phyloP scores from a whole-genome alignment of 2,797 vertebrate genomes.

The Cyprinodon diabolis region DNA sequence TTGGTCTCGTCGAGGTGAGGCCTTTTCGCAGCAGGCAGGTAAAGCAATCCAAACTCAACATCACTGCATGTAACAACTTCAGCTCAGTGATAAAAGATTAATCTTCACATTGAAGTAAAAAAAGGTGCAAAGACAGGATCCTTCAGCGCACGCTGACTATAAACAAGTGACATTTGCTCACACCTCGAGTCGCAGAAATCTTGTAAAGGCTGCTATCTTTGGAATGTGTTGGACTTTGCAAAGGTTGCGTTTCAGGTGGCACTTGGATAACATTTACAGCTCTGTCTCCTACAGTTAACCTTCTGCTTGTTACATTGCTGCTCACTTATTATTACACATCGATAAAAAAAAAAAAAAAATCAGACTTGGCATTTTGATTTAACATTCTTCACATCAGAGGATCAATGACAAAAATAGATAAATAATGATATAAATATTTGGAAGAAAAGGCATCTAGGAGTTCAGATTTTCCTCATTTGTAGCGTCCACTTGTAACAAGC shows the following conservation, averaged over 20 bases:
- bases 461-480: constrained; percentile 31
- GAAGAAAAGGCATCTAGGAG: constrained; percentile 59
- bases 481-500: constrained; percentile 28
- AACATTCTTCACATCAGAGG: constrained; percentile 44
- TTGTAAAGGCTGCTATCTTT: constrained; percentile 64
- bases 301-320: constrained; percentile 17
- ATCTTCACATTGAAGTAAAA: constrained; percentile 53
- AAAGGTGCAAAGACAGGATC: constrained; percentile 5
- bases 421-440: constrained; percentile 83
- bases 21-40: constrained; percentile 11
- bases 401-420: constrained; percentile 66
- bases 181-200: constrained; percentile 24
- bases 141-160: constrained; percentile 16
- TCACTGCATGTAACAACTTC: constrained; percentile 48
- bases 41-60: constrained; percentile 29
- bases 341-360: constrained; percentile 1
- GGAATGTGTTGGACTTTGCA: constrained; percentile 74
- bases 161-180: constrained; percentile 24
- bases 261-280: constrained; percentile 60
- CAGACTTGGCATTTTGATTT: constrained; percentile 49
- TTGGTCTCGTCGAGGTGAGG: constrained; percentile 17
- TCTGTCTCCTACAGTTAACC: constrained; percentile 25
- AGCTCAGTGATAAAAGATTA: constrained; percentile 28
- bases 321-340: constrained; percentile 37
- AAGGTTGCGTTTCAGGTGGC: constrained; percentile 54